phyloP scores from a whole-genome alignment of 2,113 vertebrate genomes.

The Sphaerodactylus townsendi region DNA sequence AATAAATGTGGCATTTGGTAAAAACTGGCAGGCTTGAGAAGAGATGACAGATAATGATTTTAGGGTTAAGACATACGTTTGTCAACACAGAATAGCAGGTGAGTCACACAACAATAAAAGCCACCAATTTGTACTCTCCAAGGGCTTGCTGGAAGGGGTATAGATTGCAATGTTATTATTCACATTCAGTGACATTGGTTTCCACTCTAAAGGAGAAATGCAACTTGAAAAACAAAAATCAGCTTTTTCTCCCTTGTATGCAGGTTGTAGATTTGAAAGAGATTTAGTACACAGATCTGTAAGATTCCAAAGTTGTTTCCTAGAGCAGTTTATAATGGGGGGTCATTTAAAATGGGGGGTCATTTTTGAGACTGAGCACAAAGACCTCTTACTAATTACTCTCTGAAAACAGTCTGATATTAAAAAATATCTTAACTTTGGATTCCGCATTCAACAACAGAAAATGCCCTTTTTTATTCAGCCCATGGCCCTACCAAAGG shows the following conservation, averaged over 20 bases:
- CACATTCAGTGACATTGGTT: not conserved
- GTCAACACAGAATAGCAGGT: not conserved
- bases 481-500: not conserved
- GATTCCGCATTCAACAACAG: not conserved
- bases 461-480: slow-evolving; percentile 14
- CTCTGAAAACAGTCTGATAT: not conserved
- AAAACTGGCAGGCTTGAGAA: not conserved
- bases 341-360: too few species aligned
- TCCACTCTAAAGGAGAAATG: not conserved
- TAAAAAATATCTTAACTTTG: not conserved
- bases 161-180: not conserved
- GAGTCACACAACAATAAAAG: not conserved
- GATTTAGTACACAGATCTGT: not conserved
- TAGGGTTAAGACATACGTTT: too few species aligned
- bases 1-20: not conserved
- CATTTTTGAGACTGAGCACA: not conserved
- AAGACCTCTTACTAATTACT: not conserved
- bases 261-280: not conserved
- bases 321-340: not conserved
- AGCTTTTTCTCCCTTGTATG: not conserved
- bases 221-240: not conserved
- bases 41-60: not conserved
- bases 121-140: not conserved
- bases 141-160: not conserved
- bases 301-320: not conserved